Evolutionary conservation across 2,797 vertebrate genomes (phyloP), one percentile per base, ranked within the genome.

Genomic region (Ficedula albicollis): DNA sequence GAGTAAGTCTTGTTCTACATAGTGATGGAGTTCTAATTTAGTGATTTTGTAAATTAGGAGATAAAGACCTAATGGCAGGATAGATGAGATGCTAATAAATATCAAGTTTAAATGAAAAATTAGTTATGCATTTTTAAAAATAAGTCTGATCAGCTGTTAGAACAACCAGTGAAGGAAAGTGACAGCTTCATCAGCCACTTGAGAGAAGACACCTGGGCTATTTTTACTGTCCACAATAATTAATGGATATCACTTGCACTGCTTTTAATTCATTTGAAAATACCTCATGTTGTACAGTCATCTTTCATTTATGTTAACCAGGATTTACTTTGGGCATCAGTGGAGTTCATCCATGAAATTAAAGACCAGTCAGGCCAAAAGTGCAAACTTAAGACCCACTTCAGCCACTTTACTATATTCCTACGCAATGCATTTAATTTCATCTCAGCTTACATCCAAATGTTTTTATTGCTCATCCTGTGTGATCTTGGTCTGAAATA

Each of bases 141-240:
- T 54, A 22, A 77, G n/a, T 34, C 44, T 62, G 15, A 49, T 94
- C 46, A 81, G 43, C 43, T 7, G 3, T 63, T 85, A 19, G 34
- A 89, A 29, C 11, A 52, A 56, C 32, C 64, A 63, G 7, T 43
- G 84, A 76, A 80, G 54, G 46, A 38, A 62, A 54, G 36, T 41
- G n/a, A 58, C 56, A 82, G 46, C 56, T 92, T 91, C 21, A 63
- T 56, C 60, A 70, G 52, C 13, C 39, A 27, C 54, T 88, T 93
- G 87, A 94, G 73, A 66, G 68, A 80, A 85, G 69, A 85, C 84
- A 94, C 46, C 52, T 91, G 87, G 60, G 38, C 36, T 85, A 14
- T 64, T 89, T 84, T 80, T 87, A 80, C 84, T 85, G 68, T 49
- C 70, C 34, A 43, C 21, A 67, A 68, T 89, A 80, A 80, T 94